These are phyloP conservation scores for Pseudomyrmex flavicornis DNA, from an alignment of 1,140 invertebrate genomes.

Conservation along the genomic window DNA sequence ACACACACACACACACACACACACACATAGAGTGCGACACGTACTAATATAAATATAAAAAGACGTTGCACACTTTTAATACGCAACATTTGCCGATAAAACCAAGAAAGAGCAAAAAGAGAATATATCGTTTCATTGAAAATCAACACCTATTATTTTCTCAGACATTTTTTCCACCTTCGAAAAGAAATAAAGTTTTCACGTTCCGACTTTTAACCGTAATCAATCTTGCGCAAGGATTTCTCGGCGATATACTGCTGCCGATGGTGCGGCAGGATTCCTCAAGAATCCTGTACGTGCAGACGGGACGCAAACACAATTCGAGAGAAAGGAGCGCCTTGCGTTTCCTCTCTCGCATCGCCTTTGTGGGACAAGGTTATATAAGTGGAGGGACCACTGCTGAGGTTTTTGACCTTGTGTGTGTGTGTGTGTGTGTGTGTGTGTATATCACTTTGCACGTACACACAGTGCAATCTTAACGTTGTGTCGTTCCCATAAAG, in stretches of 20 bases:
- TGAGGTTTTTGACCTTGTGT: slow-evolving; percentile 48
- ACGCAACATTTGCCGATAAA: too few species aligned
- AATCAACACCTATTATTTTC: too few species aligned
- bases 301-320: slow-evolving; percentile 10
- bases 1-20: neutral
- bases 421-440: too few species aligned
- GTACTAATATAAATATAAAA: slow-evolving; percentile 14
- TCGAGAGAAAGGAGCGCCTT: slow-evolving; percentile 34
- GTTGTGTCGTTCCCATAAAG: neutral
- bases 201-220: too few species aligned
- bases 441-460: neutral
- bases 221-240: too few species aligned
- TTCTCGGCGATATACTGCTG: neutral
- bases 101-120: too few species aligned
- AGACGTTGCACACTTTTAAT: too few species aligned
- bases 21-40: neutral
- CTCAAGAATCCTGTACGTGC: neutral
- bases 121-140: too few species aligned
- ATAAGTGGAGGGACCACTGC: slow-evolving; percentile 6
- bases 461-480: neutral
- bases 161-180: too few species aligned
- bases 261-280: neutral
- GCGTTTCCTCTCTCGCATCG: slow-evolving; percentile 10
- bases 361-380: slow-evolving; percentile 58
- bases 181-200: too few species aligned